Conservation (phyloP, 1,140 invertebrate genomes). For the Condylostylus longicornis region DNA sequence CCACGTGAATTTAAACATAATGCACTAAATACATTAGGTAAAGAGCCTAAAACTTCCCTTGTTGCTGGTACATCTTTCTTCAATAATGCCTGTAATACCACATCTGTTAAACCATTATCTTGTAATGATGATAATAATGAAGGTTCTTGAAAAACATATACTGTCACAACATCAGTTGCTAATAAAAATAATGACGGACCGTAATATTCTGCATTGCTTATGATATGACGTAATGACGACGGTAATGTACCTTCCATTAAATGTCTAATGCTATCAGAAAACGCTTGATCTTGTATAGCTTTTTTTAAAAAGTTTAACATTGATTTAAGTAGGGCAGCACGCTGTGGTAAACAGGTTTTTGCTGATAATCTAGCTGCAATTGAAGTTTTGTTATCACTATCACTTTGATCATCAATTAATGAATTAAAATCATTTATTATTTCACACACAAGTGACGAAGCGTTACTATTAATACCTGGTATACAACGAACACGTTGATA, state of each 20-base stretch:
- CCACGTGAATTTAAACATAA: constrained; percentile 75
- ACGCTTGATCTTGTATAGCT: constrained; percentile 63
- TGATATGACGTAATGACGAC: constrained; percentile 71
- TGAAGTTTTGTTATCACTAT: too few relatives aligned
- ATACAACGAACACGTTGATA: too few relatives aligned
- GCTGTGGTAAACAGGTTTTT: constrained; percentile 61
- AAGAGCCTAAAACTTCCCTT: constrained; percentile 71
- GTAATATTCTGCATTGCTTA: constrained; percentile 86
- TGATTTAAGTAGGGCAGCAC: constrained; percentile 73
- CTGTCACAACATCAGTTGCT: constrained; percentile 83
- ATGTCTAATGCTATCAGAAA: constrained; percentile 72
- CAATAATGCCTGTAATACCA: constrained; percentile 70
- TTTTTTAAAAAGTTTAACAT: constrained; percentile 86
- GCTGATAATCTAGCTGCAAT: too few relatives aligned
- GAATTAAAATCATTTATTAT: too few relatives aligned
- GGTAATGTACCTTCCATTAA: constrained; percentile 83
- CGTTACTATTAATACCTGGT: too few relatives aligned
- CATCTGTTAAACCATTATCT: constrained; percentile 80
- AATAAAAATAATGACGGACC: constrained; percentile 75
- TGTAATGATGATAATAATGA: constrained; percentile 70
- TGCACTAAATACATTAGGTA: constrained; percentile 85
- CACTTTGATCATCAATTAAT: too few relatives aligned
- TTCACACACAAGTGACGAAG: too few relatives aligned
- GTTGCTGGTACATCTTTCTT: constrained; percentile 83
- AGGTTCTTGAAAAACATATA: constrained; percentile 88